Base-by-base conservation (phyloP, 92 coral and sea anemone genomes). In the Hydrozoanthus gracilis region DNA sequence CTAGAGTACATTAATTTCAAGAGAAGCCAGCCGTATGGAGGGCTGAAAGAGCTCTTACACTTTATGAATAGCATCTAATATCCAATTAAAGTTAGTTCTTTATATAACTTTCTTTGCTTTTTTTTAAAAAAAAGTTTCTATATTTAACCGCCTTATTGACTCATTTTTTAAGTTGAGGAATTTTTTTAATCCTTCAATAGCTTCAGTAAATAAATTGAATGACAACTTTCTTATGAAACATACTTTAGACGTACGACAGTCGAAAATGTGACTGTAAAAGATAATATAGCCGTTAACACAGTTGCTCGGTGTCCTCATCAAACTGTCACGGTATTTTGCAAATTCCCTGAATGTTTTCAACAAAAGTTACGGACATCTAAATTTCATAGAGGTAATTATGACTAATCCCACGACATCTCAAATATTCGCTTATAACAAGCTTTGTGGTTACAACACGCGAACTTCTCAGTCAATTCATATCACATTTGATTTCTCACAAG, bases 371-470 rank as follows among this genome's bases (percentile, higher is more conserved):
- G 51, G n/a, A 44, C 51, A 71, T 65, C 71, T 17, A 20, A 65
- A 18, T 65, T 17, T 65, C n/a, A 65, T n/a, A 65, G 69, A 17
- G 5, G 71, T 65, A 65, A 65, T 65, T 65, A 44, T 44, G 2
- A 65, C 4, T 65, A 65, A 65, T 65, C 71, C 71, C 71, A 18
- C 27, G 71, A 65, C 27, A 65, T 65, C 71, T 17, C 27, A 65
- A 65, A 65, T 17, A 65, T 65, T 17, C 71, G 71, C 71, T 20
- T 65, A 65, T 17, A 65, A 3, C 71, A 65, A 6, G 44, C 71
- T 65, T 65, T 65, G 71, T 18, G 71, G 15, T 65, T 17, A 44
- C 8, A 65, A 6, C 71, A 65, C 71, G 44, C 71, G 71, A 65
- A 16, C 6, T 14, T 45, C 12, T 44, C 15, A 71, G 7, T 11